Evolutionary conservation across 1,140 invertebrate species (phyloP), one percentile per base, ranked within the genome.

Genomic region (Aphaenogaster ashmeadi): DNA sequence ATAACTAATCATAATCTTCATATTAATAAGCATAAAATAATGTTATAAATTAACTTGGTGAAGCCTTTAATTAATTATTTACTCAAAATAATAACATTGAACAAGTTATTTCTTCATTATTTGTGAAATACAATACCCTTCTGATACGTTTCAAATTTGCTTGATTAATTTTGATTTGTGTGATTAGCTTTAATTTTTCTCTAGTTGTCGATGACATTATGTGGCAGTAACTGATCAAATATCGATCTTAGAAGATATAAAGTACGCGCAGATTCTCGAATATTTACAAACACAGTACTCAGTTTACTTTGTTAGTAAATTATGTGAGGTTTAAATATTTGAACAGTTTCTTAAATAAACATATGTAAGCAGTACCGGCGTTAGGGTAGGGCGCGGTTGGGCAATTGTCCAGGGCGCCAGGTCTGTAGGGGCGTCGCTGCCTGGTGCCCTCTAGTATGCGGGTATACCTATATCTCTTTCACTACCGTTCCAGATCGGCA

Each of bases 41-140:
- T 27, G 8, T 38, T 8, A 21, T 13, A 54, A 56, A 56, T 72
- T 52, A 74, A 74, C 18, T 74, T 6, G 1, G 9, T 38, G 0
- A 54, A 56, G 5, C 7, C 4, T 33, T 74, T n/a, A 7, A 71
- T 52, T 21, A 4, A 36, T 72, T 72, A 50, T 50, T 50, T 18
- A 56, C 1, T 74, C 3, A 56, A 71, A 72, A 54, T 38, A 54
- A 75, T 21, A 38, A 5, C 6, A 41, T 56, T 58, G 2, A 44
- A 44, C 8, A 44, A 36, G 13, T 41, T 5, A 75, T 15, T 15
- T 77, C 15, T 27, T 41, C 11, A 60, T 77, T 60, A 60, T 18
- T 60, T 60, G 8, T 60, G n/a, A 60, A 77, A 60, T 60, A 60
- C 8, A 44, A 77, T 77, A 60, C 72, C 52, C 27, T 60, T 44